Conservation (phyloP, 2,797 vertebrate genomes). For the Amazona ochrocephala region DNA sequence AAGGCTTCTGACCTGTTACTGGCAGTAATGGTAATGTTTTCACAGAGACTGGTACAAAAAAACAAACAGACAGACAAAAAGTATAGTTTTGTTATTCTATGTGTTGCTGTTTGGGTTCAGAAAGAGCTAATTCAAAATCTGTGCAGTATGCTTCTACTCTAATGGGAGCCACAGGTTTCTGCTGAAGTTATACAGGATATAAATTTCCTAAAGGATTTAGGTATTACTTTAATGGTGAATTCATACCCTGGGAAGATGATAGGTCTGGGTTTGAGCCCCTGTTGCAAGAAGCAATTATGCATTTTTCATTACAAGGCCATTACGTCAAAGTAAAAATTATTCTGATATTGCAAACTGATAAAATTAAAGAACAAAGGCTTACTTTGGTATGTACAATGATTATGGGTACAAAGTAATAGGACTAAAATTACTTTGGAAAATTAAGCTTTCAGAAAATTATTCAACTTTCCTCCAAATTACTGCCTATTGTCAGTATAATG, state of each 20-base stretch:
- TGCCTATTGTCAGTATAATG: background rate
- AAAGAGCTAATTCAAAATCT: background rate
- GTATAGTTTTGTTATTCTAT: fast-evolving
- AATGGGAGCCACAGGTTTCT: background rate
- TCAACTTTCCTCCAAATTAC: background rate
- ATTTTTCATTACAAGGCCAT: background rate
- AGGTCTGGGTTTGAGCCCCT: background rate
- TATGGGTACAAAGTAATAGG: background rate
- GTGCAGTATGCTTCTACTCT: background rate
- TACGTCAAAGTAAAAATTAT: background rate
- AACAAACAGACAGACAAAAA: no score
- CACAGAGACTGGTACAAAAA: background rate
- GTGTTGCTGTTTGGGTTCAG: background rate
- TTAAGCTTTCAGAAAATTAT: background rate
- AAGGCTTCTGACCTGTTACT: background rate
- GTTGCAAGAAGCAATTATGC: background rate
- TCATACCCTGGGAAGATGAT: fast-evolving
- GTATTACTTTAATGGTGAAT: background rate
- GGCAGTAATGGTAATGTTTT: background rate
- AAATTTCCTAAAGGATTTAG: background rate
- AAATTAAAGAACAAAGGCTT: background rate
- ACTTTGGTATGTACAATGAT: background rate
- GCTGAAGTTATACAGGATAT: background rate
- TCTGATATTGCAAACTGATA: background rate
- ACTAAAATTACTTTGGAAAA: background rate